Evolutionary conservation across 1,140 invertebrate species (phyloP), one percentile per base, ranked within the genome.

Genomic region (Ectropis grisescens): DNA sequence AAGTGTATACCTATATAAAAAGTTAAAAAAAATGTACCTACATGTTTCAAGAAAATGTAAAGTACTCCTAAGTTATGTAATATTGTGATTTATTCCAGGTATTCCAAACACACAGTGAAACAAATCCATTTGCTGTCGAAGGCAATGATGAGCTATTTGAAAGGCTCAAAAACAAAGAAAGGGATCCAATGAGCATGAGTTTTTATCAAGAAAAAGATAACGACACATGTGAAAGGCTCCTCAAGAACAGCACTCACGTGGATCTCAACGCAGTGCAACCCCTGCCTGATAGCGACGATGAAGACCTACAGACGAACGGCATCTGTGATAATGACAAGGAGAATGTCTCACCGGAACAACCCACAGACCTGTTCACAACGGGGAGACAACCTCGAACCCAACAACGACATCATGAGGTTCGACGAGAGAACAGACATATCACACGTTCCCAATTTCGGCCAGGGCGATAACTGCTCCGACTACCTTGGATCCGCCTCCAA

Each of bases 141-240:
- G 62, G 60, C 15, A 69, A 82, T 57, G 75, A 83, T 47, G 79
- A 81, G 43, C 46, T 82, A 24, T 74, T 79, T 53, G 78, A 82
- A 61, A 70, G 76, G 37, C 56, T 83, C 30, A 81, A 83, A 59
- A 85, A 80, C 54, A 84, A 85, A 47, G 82, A 84, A 40, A 62
- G 82, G 38, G 86, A 90, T 74, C 86, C 87, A 4, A 90, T 90
- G 88, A 85, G 86, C 9, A 89, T 89, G 84, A 90, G 88, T 7
- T 86, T 88, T 46, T 87, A 88, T 30, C 88, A 88, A 26, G 84
- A 86, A 37, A 86, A 88, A 46, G 84, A 88, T 38, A 84, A 86
- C 47, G 82, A 83, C 8, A 87, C 84, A 7, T 84, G 86, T 47
- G 82, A 85, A 46, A 59, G 70, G 13, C 57, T 70, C 37, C 27